Evolutionary conservation across 1,140 invertebrate genomes (phyloP).

Genomic region (Trinorchestia longiramus): DNA sequence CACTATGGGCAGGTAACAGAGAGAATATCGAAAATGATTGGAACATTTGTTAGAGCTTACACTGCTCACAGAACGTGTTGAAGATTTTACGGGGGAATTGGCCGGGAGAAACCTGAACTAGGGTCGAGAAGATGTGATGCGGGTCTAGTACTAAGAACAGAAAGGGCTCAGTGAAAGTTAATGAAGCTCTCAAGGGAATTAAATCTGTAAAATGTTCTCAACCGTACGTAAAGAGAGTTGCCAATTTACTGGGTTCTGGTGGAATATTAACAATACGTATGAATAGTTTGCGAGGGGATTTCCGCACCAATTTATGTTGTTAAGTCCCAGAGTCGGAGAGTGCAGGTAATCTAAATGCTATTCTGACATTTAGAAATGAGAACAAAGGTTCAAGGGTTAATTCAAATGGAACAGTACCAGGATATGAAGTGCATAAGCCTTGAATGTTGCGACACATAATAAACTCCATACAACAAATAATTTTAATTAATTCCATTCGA

Average conservation of each 20-base stretch:
- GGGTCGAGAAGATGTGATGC: not conserved
- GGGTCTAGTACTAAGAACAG: not conserved
- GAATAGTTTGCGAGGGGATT: not conserved
- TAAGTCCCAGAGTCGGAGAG: not conserved
- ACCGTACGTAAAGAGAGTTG: not conserved
- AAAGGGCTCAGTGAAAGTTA: not conserved
- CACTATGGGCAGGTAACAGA: not conserved
- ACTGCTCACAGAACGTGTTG: not conserved
- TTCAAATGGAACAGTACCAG: not conserved
- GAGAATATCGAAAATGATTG: conserved; percentile 9
- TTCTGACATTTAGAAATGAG: not conserved
- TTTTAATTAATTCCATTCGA: too few species aligned
- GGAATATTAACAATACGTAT: not conserved
- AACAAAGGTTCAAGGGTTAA: not conserved
- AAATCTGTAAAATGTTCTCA: not conserved
- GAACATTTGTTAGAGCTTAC: not conserved
- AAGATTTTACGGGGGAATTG: not conserved
- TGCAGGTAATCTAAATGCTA: not conserved
- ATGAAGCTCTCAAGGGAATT: not conserved
- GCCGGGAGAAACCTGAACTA: not conserved
- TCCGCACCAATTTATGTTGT: not conserved
- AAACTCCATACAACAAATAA: too few species aligned
- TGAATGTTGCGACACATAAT: too few species aligned
- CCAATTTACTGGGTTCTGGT: not conserved
- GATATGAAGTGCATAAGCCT: too few species aligned